Evolutionary conservation across 2,797 vertebrate genomes (phyloP).

Genomic region (Phyllotis vaccarum): DNA sequence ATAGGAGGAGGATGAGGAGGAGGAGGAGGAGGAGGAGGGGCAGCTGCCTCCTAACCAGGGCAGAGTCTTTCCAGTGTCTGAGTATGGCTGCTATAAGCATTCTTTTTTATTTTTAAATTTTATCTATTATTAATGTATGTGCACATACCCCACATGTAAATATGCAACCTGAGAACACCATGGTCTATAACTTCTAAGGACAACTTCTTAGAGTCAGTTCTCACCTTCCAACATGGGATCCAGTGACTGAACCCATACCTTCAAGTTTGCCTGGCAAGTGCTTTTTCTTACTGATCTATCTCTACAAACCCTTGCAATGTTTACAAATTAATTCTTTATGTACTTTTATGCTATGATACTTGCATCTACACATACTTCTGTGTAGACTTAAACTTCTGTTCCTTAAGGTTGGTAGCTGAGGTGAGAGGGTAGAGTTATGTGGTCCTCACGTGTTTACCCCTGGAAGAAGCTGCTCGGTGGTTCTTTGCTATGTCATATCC

Average conservation of each 20-base stretch:
- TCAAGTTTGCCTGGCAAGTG: neutral
- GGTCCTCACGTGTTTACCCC: neutral
- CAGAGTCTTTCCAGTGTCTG: neutral
- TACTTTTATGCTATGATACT: neutral
- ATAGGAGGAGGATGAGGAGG: neutral
- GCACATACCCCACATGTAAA: neutral
- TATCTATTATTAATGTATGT: neutral
- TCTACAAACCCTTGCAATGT: too few relatives aligned
- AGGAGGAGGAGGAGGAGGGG: too few relatives aligned
- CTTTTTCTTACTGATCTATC: neutral
- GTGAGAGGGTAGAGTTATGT: neutral
- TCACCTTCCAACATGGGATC: neutral
- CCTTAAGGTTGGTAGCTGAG: neutral
- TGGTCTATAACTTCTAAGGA: neutral
- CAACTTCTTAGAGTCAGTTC: neutral
- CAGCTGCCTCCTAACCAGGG: neutral
- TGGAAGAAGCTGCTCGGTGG: neutral
- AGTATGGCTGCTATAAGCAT: neutral
- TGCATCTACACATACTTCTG: too few relatives aligned
- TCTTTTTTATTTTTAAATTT: neutral
- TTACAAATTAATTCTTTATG: neutral
- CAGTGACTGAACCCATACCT: neutral
- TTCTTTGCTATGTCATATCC: neutral
- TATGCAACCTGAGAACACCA: neutral
- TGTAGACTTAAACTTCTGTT: neutral